Percentiles rank a stretch among this genome's conserved stretches.
Conservation (phyloP, 2,113 vertebrate species). For the Pyrgilauda ruficollis region DNA sequence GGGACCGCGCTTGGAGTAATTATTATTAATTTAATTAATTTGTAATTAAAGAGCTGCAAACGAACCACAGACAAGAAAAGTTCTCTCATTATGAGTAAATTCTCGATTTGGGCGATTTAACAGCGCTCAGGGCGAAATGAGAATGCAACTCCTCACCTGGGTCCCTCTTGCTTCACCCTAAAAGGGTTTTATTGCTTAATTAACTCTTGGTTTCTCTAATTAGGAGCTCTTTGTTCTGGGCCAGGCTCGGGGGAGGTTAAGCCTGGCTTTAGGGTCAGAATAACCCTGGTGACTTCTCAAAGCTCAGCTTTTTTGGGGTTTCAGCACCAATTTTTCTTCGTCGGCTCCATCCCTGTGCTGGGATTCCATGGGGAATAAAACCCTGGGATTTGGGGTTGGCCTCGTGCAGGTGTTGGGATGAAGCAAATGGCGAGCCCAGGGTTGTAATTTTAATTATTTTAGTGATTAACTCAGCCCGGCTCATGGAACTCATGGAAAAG, state of each 20-base stretch:
- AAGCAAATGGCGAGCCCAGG: neutral
- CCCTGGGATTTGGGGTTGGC: neutral
- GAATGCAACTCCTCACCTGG: neutral
- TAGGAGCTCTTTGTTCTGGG: neutral
- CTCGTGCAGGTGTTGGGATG: neutral
- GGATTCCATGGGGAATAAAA: neutral
- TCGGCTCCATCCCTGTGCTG: neutral
- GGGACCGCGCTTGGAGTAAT: rapidly evolving
- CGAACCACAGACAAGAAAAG: neutral
- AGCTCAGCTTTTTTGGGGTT: neutral
- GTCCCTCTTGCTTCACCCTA: neutral
- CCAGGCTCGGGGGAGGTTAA: neutral
- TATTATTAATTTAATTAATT: neutral
- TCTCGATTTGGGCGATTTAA: neutral
- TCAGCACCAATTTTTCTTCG: rapidly evolving
- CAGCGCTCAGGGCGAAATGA: neutral
- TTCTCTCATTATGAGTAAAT: neutral
- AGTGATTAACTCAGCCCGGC: neutral
- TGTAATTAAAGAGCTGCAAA: neutral
- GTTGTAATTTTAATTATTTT: neutral
- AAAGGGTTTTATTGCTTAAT: constrained; percentile 27
- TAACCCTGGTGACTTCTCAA: neutral
- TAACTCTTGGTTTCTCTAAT: constrained; percentile 26
- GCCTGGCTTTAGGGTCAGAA: neutral
- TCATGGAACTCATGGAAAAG: neutral